Evolutionary conservation across 2,888 invertebrate genomes (phyloP).

Genomic region (Nycteola revayana): DNA sequence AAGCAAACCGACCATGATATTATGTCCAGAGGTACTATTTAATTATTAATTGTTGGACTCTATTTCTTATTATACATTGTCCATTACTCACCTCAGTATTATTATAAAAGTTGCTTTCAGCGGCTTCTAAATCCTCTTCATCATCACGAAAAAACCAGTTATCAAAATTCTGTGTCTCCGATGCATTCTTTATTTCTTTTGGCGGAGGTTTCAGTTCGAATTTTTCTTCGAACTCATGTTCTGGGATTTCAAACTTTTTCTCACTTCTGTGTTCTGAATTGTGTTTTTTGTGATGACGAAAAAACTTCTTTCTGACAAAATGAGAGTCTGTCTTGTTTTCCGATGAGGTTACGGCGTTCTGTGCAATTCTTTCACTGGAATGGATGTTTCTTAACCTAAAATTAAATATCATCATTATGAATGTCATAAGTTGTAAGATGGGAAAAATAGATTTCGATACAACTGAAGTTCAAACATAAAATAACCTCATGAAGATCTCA

Average conservation of each 20-base stretch:
- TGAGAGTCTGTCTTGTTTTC: conserved; percentile 39
- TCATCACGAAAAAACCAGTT: conserved; percentile 72
- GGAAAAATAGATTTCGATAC: too few species aligned
- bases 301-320: conserved; percentile 58
- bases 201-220: conserved; percentile 80
- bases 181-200: conserved; percentile 40
- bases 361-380: conserved; percentile 50
- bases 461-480: too few species aligned
- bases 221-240: conserved; percentile 83
- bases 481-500: too few species aligned
- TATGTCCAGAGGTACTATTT: too few species aligned
- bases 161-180: conserved; percentile 48
- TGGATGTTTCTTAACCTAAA: conserved; percentile 65
- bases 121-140: conserved; percentile 63
- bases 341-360: conserved; percentile 45
- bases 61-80: too few species aligned
- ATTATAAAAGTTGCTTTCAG: conserved; percentile 54
- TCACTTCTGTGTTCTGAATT: conserved; percentile 41
- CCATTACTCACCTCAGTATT: conserved; percentile 47
- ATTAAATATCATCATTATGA: too few species aligned
- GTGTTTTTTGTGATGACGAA: conserved; percentile 68
- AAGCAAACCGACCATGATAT: too few species aligned
- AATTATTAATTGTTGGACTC: too few species aligned
- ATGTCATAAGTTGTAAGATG: too few species aligned
- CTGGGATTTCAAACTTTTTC: conserved; percentile 69